Conservation (phyloP, 2,888 invertebrate genomes). For the Athrips mouffetella region DNA sequence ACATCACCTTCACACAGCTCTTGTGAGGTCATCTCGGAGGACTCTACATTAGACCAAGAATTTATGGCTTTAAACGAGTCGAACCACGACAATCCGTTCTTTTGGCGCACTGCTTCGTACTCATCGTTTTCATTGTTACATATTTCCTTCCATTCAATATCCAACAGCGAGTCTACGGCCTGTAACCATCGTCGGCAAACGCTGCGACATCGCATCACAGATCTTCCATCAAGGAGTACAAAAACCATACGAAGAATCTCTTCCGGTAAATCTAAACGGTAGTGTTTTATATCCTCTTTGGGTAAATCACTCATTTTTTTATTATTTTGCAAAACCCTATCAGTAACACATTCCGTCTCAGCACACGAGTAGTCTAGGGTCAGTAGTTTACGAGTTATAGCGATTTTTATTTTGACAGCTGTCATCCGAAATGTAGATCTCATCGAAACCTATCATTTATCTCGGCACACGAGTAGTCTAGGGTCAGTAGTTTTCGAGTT, state of each 20-base stretch:
- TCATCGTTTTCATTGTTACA: background rate
- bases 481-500: no score
- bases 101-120: background rate
- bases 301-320: no score
- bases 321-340: no score
- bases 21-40: background rate
- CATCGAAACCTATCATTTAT: no score
- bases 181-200: background rate
- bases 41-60: background rate
- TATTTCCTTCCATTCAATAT: background rate
- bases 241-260: background rate
- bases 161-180: constrained; percentile 5
- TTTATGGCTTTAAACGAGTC: background rate
- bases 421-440: no score
- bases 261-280: no score
- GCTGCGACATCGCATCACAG: background rate
- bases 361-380: no score
- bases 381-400: no score
- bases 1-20: background rate
- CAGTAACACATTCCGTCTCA: no score
- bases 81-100: constrained; percentile 1
- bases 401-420: no score
- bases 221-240: background rate
- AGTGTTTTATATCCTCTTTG: no score
- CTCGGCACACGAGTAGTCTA: no score